phyloP scores from a whole-genome alignment of 1,140 invertebrate species.

The Aphidius ervi region DNA sequence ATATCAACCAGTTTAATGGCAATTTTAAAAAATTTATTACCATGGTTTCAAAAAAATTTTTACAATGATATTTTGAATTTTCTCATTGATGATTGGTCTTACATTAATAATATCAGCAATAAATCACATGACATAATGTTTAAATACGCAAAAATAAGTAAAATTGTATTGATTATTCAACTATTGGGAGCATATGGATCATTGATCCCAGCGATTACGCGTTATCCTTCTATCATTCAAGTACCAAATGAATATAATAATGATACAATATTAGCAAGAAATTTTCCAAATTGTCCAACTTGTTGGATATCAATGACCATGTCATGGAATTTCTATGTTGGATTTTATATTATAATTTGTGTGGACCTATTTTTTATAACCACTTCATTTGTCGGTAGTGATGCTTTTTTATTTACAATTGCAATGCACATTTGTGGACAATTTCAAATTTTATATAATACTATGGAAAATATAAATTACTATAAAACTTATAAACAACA shows the following conservation, averaged over 20 bases:
- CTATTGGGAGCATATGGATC: too few species aligned
- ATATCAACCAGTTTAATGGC: neutral
- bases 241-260: too few species aligned
- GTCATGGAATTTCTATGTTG: conserved; percentile 2
- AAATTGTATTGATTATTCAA: too few species aligned
- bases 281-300: conserved; percentile 16
- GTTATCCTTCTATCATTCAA: too few species aligned
- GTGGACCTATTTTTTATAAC: conserved; percentile 12
- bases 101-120: too few species aligned
- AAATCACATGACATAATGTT: too few species aligned
- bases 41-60: neutral
- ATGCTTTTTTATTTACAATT: conserved; percentile 20
- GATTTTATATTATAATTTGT: conserved; percentile 8
- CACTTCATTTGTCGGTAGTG: conserved; percentile 15
- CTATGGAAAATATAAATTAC: conserved; percentile 3
- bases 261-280: too few species aligned
- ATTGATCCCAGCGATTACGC: too few species aligned
- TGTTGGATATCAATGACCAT: conserved; percentile 19
- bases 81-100: too few species aligned
- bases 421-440: conserved; percentile 24
- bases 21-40: neutral
- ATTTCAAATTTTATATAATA: conserved; percentile 12
- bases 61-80: too few species aligned
- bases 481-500: neutral
- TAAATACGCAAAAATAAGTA: too few species aligned